Conservation (phyloP, 2,888 invertebrate genomes). For the Gibbula magus region DNA sequence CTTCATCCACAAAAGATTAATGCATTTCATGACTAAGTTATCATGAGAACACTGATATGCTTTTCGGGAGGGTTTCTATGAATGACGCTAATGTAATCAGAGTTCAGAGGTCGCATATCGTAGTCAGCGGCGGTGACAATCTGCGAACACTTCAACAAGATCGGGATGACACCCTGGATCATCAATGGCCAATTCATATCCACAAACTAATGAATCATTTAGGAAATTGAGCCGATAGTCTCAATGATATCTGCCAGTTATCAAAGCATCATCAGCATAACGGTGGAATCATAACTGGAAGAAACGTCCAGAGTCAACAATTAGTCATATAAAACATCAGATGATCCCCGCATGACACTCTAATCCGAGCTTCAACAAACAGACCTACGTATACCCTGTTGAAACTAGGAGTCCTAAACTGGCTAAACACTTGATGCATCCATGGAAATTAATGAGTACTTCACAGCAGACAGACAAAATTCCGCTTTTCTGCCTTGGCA, state of each 20-base stretch:
- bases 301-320: neutral
- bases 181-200: neutral
- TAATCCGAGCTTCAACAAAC: too few species aligned
- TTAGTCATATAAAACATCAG: neutral
- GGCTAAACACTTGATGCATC: too few species aligned
- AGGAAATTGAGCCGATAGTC: neutral
- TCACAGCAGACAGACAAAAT: too few species aligned
- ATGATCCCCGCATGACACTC: too few species aligned
- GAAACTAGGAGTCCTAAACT: too few species aligned
- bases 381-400: too few species aligned
- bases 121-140: neutral
- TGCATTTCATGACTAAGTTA: conserved; percentile 15
- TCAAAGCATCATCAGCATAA: neutral
- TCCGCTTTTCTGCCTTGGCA: too few species aligned
- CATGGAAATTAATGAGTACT: too few species aligned
- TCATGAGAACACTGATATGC: neutral
- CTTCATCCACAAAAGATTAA: conserved; percentile 1
- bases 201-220: conserved; percentile 3
- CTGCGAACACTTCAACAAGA: neutral
- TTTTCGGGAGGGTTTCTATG: neutral
- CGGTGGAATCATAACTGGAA: neutral
- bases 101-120: neutral
- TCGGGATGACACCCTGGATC: neutral
- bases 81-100: neutral
- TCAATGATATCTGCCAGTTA: neutral